Conservation (phyloP, 2,113 vertebrate species). For the Anhinga anhinga region DNA sequence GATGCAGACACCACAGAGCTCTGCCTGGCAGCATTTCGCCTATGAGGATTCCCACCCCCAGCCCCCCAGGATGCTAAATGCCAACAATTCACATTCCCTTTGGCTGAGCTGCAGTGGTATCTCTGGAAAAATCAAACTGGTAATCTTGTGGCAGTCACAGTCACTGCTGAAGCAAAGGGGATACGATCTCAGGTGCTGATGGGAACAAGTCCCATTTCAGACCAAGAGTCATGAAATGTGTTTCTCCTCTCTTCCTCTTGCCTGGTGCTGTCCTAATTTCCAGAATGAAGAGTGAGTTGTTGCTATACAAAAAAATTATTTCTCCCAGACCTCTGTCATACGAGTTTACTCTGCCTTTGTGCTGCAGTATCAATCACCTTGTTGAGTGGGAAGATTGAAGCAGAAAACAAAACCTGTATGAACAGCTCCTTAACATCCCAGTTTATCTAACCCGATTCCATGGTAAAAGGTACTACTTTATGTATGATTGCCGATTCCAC, state of each 20-base stretch:
- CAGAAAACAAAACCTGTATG: neutral
- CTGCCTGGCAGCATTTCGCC: neutral
- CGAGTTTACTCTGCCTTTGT: neutral
- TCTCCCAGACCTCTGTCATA: neutral
- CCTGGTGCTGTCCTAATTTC: neutral
- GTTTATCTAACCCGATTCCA: neutral
- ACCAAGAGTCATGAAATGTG: neutral
- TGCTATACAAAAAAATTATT: neutral
- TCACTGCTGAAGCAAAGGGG: neutral
- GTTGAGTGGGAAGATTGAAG: neutral
- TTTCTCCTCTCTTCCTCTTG: neutral
- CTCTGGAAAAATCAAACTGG: neutral
- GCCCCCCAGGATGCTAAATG: neutral
- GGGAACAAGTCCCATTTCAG: neutral
- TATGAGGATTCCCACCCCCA: neutral
- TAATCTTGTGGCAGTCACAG: neutral
- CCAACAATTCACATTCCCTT: fast-evolving
- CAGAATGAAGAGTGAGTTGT: neutral
- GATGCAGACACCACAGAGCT: neutral
- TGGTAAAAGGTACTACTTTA: neutral
- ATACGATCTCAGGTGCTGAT: neutral
- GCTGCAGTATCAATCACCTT: neutral
- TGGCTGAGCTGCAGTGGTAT: neutral
- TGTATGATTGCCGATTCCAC: neutral
- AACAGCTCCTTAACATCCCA: neutral